These are phyloP conservation scores for Leucophenga varia DNA, from an alignment of 1,140 invertebrate genomes.

Conservation along the genomic window DNA sequence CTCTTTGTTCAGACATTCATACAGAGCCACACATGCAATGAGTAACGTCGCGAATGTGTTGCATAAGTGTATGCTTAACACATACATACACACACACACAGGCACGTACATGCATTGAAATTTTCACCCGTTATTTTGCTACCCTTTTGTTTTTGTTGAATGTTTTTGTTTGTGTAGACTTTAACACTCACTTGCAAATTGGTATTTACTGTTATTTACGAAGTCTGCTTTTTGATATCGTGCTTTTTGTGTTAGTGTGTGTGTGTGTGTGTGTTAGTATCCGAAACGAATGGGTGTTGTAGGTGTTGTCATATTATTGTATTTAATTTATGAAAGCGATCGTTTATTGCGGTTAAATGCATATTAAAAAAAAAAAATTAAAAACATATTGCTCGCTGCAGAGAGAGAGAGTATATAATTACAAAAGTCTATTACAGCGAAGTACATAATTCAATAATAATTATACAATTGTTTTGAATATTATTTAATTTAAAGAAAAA, in stretches of 20 bases:
- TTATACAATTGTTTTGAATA: no score
- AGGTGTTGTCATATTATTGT: no score
- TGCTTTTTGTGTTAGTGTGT: conserved; percentile 41
- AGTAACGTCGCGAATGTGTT: neutral
- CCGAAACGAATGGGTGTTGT: neutral
- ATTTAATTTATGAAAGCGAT: conserved; percentile 11
- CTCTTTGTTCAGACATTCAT: no score
- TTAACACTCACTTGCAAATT: conserved; percentile 44
- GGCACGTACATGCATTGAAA: conserved; percentile 38
- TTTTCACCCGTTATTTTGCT: neutral
- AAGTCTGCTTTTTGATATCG: no score
- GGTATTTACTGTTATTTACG: conserved; percentile 52
- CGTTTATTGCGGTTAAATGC: neutral
- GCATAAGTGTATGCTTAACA: no score
- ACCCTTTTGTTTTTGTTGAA: conserved; percentile 8
- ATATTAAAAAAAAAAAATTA: no score
- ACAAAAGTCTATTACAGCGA: conserved; percentile 8
- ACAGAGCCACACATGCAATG: neutral
- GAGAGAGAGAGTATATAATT: conserved; percentile 16
- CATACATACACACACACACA: neutral
- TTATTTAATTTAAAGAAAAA: no score
- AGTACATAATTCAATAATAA: conserved; percentile 8
- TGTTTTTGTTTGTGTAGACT: conserved; percentile 22
- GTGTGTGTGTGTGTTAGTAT: neutral
- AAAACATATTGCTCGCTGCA: no score